phyloP scores from a whole-genome alignment of 2,113 vertebrate genomes.

The Nothocercus nigrocapillus region DNA sequence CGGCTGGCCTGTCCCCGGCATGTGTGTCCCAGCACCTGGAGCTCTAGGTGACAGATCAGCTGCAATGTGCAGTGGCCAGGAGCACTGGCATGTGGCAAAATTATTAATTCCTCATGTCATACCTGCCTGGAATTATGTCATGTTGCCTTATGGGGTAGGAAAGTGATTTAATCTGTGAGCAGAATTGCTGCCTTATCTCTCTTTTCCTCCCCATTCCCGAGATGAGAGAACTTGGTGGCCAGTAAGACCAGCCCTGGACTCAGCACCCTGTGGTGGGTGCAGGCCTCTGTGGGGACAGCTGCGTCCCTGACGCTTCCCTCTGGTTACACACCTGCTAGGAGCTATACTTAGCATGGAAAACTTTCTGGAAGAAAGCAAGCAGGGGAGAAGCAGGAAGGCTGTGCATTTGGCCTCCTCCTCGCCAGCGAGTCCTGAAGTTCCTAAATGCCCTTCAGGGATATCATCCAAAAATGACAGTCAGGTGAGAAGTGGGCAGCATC shows the following conservation, averaged over 20 bases:
- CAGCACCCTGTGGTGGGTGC: background rate
- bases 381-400: slow-evolving; percentile 8
- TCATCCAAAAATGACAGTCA: background rate
- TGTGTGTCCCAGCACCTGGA: background rate
- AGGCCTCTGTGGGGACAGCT: slow-evolving; percentile 70
- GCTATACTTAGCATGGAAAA: slow-evolving; percentile 76
- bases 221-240: background rate
- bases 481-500: background rate
- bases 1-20: background rate
- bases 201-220: background rate
- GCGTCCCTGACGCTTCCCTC: slow-evolving; percentile 50
- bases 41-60: background rate
- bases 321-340: slow-evolving; percentile 73
- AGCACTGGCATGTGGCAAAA: background rate
- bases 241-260: background rate
- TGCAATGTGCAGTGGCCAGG: background rate
- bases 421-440: background rate
- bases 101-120: background rate
- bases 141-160: background rate
- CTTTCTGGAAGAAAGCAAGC: slow-evolving; percentile 50
- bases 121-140: background rate
- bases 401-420: background rate
- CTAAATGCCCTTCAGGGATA: background rate
- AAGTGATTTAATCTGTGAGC: background rate
- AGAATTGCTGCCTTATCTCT: accelerated